Evolutionary conservation across 1,140 invertebrate species (phyloP).

Genomic region (Holotrichia oblita): DNA sequence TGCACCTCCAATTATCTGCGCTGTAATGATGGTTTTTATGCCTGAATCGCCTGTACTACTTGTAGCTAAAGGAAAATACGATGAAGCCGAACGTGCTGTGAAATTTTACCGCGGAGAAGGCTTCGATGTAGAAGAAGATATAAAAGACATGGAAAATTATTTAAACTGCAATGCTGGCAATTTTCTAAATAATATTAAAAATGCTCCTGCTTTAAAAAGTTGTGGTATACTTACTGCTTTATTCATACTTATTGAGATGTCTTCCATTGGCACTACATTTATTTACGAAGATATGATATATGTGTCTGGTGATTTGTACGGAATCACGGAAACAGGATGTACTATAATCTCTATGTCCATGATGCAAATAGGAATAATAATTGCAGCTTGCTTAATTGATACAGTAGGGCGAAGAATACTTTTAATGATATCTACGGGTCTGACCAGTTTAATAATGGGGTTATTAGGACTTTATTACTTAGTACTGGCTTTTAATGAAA

Average conservation of each 20-base stretch:
- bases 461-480: neutral
- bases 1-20: conserved; percentile 66
- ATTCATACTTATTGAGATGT: neutral
- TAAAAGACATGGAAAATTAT: conserved; percentile 62
- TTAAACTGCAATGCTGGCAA: conserved; percentile 55
- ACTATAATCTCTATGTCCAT: conserved; percentile 41
- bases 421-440: conserved; percentile 69
- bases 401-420: conserved; percentile 72
- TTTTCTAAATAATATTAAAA: conserved; percentile 35
- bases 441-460: conserved; percentile 64
- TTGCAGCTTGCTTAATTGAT: conserved; percentile 71
- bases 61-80: conserved; percentile 65
- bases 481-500: neutral
- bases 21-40: conserved; percentile 67
- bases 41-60: conserved; percentile 71
- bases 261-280: neutral
- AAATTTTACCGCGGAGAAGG: conserved; percentile 73
- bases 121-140: conserved; percentile 67
- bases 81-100: conserved; percentile 71
- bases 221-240: neutral
- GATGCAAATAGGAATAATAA: conserved; percentile 58
- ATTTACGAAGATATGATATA: neutral
- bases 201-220: neutral
- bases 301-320: neutral
- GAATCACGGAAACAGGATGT: neutral